Conservation (phyloP, 2,113 vertebrate genomes). For the Oxyruncus cristatus region DNA sequence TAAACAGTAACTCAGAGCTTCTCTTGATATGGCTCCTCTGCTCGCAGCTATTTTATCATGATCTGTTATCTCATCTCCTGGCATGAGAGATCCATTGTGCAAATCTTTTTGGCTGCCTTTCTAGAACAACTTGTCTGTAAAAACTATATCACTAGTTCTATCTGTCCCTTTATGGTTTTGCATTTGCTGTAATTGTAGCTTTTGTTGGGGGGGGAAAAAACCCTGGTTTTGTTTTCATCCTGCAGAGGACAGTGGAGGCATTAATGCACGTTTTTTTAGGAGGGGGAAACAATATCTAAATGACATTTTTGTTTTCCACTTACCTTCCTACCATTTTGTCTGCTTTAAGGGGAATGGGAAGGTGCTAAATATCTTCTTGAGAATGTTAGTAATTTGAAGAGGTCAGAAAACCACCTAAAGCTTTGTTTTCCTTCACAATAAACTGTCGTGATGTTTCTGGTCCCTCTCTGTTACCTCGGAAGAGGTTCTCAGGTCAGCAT, state of each 20-base stretch:
- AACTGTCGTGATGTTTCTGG: neutral
- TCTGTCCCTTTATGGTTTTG: neutral
- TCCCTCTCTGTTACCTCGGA: neutral
- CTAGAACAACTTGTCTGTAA: conserved; percentile 8
- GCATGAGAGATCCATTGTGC: neutral
- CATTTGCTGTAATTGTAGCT: neutral
- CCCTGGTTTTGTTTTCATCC: neutral
- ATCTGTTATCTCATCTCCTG: neutral
- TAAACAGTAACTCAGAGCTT: neutral
- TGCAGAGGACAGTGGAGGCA: neutral
- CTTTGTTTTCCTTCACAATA: conserved; percentile 8
- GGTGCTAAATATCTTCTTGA: neutral
- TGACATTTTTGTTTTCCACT: neutral
- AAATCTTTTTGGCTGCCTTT: neutral
- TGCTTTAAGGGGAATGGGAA: neutral
- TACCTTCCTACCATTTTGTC: neutral
- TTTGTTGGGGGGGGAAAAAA: neutral
- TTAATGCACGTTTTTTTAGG: neutral
- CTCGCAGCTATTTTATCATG: neutral
- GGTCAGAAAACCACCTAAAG: neutral
- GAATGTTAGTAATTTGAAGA: neutral
- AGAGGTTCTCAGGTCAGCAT: neutral
- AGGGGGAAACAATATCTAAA: neutral
- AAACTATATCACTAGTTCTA: neutral
- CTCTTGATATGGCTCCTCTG: neutral